Evolutionary conservation across 64 coral and sea anemone genomes (phyloP), one percentile per base, ranked within the genome.

Genomic region (Dendronephthya gigantea): DNA sequence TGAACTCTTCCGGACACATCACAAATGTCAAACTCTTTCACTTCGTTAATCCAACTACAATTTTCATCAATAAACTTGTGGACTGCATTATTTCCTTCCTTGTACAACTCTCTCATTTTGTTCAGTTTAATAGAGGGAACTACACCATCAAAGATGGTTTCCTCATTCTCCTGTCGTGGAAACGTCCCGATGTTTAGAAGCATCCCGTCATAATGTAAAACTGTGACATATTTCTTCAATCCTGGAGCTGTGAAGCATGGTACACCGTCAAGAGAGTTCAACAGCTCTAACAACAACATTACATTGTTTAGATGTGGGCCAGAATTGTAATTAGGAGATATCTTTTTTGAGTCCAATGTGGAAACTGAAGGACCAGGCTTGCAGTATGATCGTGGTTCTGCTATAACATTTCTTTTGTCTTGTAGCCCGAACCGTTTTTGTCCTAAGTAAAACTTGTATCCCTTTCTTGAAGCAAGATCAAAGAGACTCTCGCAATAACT

Each of bases 401-500:
- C 86, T 50, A 82, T 45, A 14, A 39, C 27, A 82, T 81, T 23
- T 58, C 23, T 56, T 88, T 88, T n/a, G 6, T 82, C 37, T 38
- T 82, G 82, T 33, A 49, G 48, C 8, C 86, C 86, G 49, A 81
- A 87, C 27, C 69, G 48, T 41, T 82, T 88, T n/a, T 49, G 37
- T 39, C 86, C 75, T 82, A 88, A 28, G 33, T 82, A 88, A 37
- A 88, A 82, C 27, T 81, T 65, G 36, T 88, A 58, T 9, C 86
- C 86, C 34, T 45, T 79, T 35, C 70, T 47, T 15, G 86, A 75
- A 55, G 43, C 72, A 82, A 88, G 30, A 17, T 1, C 40, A 50
- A 55, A 68, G 40, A 86, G 89, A 35, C 83, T 86, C 79, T 90
- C 43, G 40, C 89, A 90, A 58, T 75, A 90, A 50, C 83, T 86